Evolutionary conservation across 2,797 vertebrate species (phyloP).

Genomic region (Paratrypauchen microcephalus): DNA sequence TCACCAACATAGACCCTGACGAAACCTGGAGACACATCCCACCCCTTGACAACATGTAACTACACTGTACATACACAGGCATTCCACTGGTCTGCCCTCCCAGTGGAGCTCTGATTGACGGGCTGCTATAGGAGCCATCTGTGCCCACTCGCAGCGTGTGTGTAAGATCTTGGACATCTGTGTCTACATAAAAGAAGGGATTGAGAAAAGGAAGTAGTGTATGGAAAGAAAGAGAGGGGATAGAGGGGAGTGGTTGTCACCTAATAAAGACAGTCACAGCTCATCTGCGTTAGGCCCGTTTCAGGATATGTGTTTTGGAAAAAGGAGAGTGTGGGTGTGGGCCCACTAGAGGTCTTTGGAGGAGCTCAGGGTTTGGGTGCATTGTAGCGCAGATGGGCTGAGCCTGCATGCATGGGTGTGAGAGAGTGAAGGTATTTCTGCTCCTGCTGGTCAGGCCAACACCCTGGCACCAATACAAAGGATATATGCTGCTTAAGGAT

Average conservation of each 20-base stretch:
- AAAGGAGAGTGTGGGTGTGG: slow-evolving; percentile 45
- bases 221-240: slow-evolving; percentile 31
- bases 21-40: slow-evolving; percentile 14
- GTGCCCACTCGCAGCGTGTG: slow-evolving; percentile 61
- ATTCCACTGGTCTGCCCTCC: slow-evolving; percentile 55
- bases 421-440: slow-evolving; percentile 32
- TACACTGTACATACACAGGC: slow-evolving; percentile 21
- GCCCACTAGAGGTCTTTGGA: slow-evolving; percentile 53
- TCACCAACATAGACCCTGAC: slow-evolving; percentile 29
- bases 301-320: slow-evolving; percentile 16
- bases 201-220: slow-evolving; percentile 47
- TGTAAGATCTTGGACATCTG: slow-evolving; percentile 71
- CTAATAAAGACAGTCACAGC: slow-evolving; percentile 67
- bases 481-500: slow-evolving; percentile 10
- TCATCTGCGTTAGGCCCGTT: slow-evolving; percentile 57
- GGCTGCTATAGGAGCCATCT: slow-evolving; percentile 79
- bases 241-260: slow-evolving; percentile 55
- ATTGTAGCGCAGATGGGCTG: slow-evolving; percentile 61
- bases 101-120: slow-evolving; percentile 66
- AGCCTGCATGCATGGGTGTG: slow-evolving; percentile 53
- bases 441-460: slow-evolving; percentile 26
- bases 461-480: slow-evolving; percentile 21
- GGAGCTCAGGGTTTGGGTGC: slow-evolving; percentile 39
- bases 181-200: slow-evolving; percentile 63
- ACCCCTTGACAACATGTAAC: slow-evolving; percentile 6